Conservation (phyloP, 2,888 invertebrate species). For the Cataglyphis livida region DNA sequence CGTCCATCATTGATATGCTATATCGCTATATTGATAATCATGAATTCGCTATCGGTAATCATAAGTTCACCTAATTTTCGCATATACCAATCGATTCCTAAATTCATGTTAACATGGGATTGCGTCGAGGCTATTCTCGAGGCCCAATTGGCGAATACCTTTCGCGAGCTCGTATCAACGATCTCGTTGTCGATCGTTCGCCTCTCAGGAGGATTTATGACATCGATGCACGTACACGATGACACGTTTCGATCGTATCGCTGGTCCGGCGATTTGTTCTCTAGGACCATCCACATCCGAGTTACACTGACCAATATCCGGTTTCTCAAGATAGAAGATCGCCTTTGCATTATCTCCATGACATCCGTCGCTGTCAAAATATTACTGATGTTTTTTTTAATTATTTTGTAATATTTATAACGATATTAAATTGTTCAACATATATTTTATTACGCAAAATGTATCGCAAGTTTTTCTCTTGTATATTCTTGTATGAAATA, state of each 20-base stretch:
- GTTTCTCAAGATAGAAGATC: not conserved
- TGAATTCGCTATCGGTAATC: constrained; percentile 24
- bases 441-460: not conserved
- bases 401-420: not conserved
- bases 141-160: constrained; percentile 32
- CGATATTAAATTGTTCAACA: not conserved
- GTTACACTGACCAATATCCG: constrained; percentile 4
- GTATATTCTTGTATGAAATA: not conserved
- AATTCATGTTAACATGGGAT: constrained; percentile 20
- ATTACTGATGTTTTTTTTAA: not conserved
- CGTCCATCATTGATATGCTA: not conserved
- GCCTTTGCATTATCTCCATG: not conserved
- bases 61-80: constrained; percentile 26
- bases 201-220: constrained; percentile 38
- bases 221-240: constrained; percentile 20
- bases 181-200: constrained; percentile 38
- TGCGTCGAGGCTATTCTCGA: constrained; percentile 26
- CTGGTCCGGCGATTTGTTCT: constrained; percentile 23
- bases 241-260: constrained; percentile 35
- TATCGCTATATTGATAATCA: constrained; percentile 2
- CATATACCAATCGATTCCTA: constrained; percentile 12
- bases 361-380: not conserved
- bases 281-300: constrained; percentile 15
- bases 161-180: constrained; percentile 28
- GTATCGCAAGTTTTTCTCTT: not conserved